These are phyloP conservation scores for Hippopotamyrus pictus DNA, from an alignment of 2,797 vertebrate genomes.

Conservation along the genomic window DNA sequence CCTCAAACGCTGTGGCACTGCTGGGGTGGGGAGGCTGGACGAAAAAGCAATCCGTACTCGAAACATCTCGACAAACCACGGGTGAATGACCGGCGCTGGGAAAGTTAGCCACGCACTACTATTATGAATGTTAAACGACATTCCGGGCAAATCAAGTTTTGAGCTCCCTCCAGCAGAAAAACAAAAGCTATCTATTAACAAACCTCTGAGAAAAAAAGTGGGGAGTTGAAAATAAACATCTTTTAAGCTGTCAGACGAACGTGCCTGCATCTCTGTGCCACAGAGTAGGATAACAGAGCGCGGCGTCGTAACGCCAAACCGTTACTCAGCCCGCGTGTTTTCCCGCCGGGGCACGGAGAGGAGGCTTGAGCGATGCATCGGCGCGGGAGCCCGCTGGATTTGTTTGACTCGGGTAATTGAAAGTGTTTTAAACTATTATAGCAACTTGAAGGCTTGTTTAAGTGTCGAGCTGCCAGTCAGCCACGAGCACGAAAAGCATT, in stretches of 20 bases:
- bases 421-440: constrained; percentile 99
- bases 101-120: not conserved
- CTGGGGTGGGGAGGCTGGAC: not conserved
- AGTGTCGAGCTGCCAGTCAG: constrained; percentile 98
- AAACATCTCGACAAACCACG: not conserved
- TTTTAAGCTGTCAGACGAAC: not conserved
- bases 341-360: not conserved
- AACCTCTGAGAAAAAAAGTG: not conserved
- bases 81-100: too few relatives aligned
- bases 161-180: not conserved
- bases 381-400: constrained; percentile 70
- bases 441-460: constrained; percentile 99
- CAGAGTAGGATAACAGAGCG: not conserved
- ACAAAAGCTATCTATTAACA: constrained; percentile 1
- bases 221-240: not conserved
- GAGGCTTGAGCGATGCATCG: constrained; percentile 46
- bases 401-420: constrained; percentile 99
- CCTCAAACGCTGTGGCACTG: not conserved
- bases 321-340: not conserved
- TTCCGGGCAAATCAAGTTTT: too few relatives aligned
- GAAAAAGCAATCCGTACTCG: too few relatives aligned
- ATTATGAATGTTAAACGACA: not conserved
- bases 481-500: constrained; percentile 87
- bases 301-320: not conserved
- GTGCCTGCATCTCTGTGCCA: not conserved